Evolutionary conservation across 53 echinoderm and acorn worm genomes (phyloP), one percentile per base, ranked within the genome.

Genomic region (Luidia sarsii): DNA sequence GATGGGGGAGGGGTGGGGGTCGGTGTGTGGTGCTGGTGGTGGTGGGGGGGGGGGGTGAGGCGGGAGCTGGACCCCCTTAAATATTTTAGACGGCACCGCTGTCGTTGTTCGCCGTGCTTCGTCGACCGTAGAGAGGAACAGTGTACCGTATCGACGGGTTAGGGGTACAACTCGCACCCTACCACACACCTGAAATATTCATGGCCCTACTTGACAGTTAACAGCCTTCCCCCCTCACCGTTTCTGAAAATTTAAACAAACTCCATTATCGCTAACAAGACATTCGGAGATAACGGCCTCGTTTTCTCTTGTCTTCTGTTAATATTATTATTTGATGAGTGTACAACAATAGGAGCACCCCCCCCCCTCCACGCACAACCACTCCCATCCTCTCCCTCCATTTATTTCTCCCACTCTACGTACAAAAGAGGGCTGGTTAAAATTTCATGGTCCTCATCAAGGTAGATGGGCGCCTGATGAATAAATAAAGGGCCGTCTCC

Each of bases 261-360:
- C 18, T 20, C 77, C 77, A 77, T 77, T 77, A 77, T 77, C 77
- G 43, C 60, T 41, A 6, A 38, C 61, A 23, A 24, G 31, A 57
- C 45, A 19, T 11, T 41, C 6, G 41, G 19, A 43, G 59, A 61
- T 77, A 46, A 31, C 28, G 37, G 18, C 20, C 46, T 43, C 9
- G 27, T 67, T 53, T 67, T n/a, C n/a, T n/a, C n/a, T n/a, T n/a
- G n/a, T n/a, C n/a, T n/a, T n/a, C n/a, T n/a, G n/a, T n/a, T n/a
- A n/a, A n/a, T n/a, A n/a, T n/a, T 67, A 67, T 67, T 71, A 77
- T 77, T 77, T 77, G 77, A 77, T 77, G 77, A 77, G 61, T 45
- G 7, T 23, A n/a, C 18, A 77, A 77, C 77, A 77, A 77, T 77
- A 38, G 77, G 25, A 24, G 25, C 25, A 77, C n/a, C n/a, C n/a